These are phyloP conservation scores for Actinopyga echinites DNA, from an alignment of 53 echinoderm and acorn worm genomes.

Conservation along the genomic window DNA sequence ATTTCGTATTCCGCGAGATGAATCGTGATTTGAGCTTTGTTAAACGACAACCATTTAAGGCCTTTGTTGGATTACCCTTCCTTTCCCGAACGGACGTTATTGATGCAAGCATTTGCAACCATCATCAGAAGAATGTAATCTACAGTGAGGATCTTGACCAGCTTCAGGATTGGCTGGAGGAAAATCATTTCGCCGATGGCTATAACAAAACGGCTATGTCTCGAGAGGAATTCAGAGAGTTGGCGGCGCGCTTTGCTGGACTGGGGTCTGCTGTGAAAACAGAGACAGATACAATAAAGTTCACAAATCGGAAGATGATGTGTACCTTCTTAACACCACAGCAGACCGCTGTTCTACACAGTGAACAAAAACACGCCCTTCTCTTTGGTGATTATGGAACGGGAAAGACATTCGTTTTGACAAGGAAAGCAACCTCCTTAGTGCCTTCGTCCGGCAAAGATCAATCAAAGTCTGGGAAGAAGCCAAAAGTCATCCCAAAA, in stretches of 20 bases:
- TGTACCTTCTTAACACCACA: conserved; percentile 1
- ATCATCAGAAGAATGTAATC: not conserved
- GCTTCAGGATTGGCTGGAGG: not conserved
- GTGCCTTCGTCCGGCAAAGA: not conserved
- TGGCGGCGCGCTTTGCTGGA: conserved; percentile 3
- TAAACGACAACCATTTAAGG: not conserved
- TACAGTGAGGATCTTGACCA: not conserved
- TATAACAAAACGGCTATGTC: not conserved
- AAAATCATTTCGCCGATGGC: not conserved
- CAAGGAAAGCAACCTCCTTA: too few relatives aligned
- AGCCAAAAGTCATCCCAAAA: not conserved
- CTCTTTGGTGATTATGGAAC: too few relatives aligned
- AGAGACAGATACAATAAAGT: not conserved
- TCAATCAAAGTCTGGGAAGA: not conserved
- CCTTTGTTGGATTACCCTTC: conserved; percentile 9
- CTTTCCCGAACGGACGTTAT: not conserved
- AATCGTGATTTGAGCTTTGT: conserved; percentile 14
- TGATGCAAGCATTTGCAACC: not conserved
- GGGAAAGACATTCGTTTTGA: too few relatives aligned
- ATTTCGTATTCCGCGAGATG: conserved; percentile 4
- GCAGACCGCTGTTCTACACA: not conserved
- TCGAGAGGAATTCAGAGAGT: not conserved
- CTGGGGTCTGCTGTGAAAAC: not conserved
- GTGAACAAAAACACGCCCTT: not conserved
- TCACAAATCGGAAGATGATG: not conserved